Evolutionary conservation across 2,888 invertebrate species (phyloP).

Genomic region (Cantharis lateralis): DNA sequence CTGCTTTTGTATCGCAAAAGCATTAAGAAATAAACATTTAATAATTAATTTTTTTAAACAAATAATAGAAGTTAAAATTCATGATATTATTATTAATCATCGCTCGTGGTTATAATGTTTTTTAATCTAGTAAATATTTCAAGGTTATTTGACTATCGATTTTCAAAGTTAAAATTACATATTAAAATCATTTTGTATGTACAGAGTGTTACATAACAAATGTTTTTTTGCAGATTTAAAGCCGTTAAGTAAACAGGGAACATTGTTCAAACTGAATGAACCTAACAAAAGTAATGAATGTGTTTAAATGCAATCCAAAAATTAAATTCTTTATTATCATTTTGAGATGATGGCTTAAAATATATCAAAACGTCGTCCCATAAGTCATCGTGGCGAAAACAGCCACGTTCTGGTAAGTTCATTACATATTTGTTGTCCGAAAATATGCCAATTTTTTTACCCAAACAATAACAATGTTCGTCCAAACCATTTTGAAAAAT

Average conservation of each 20-base stretch:
- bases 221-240: not conserved
- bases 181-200: not conserved
- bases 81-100: not conserved
- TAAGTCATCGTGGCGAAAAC: conserved; percentile 54
- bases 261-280: not conserved
- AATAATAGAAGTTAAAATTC: not conserved
- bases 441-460: not conserved
- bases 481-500: not conserved
- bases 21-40: not conserved
- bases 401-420: conserved; percentile 51
- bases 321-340: conserved; percentile 11
- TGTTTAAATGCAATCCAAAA: not conserved
- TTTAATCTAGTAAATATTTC: not conserved
- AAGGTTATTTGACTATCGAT: not conserved
- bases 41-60: not conserved
- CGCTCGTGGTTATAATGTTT: not conserved
- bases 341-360: conserved; percentile 47
- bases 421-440: not conserved
- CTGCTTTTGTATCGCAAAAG: not conserved
- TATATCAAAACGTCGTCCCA: conserved; percentile 53
- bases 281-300: not conserved
- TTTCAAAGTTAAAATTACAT: not conserved
- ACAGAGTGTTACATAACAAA: not conserved
- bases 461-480: not conserved
- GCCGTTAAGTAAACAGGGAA: not conserved